Evolutionary conservation across 2,888 invertebrate genomes (phyloP).

Genomic region (Abrostola tripartita): DNA sequence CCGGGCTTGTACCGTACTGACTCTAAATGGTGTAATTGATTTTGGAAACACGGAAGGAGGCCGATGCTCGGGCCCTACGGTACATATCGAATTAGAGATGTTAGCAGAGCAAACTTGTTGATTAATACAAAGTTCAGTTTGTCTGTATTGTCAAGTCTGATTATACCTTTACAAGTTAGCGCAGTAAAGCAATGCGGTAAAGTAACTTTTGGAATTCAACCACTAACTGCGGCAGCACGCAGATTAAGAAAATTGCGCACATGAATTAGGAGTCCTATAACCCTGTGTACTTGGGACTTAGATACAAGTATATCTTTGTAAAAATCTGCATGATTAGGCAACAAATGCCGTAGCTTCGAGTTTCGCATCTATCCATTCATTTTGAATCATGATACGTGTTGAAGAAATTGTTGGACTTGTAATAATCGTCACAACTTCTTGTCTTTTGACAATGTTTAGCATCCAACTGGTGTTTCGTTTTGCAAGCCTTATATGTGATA

Average conservation of each 20-base stretch:
- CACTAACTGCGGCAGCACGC: not conserved
- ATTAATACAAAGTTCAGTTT: conserved; percentile 45
- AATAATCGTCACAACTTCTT: too few species aligned
- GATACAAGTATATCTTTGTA: too few species aligned
- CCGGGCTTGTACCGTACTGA: conserved; percentile 49
- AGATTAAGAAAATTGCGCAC: not conserved
- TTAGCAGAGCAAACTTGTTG: conserved; percentile 63
- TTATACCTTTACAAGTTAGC: not conserved
- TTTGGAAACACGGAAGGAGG: conserved; percentile 68
- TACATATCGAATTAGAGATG: conserved; percentile 67
- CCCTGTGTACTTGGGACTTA: too few species aligned
- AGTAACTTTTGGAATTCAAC: not conserved
- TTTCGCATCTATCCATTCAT: too few species aligned
- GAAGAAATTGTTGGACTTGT: too few species aligned
- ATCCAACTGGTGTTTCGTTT: not conserved
- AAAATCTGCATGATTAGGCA: too few species aligned
- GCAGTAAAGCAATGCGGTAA: conserved; percentile 4
- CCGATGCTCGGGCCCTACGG: conserved; percentile 49
- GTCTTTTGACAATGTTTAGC: not conserved
- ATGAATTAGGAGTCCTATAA: not conserved
- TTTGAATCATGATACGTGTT: too few species aligned
- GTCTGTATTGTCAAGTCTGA: conserved; percentile 33
- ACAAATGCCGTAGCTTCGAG: too few species aligned
- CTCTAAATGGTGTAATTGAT: conserved; percentile 80
- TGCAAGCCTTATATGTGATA: not conserved